Percentiles rank a stretch among this genome's conserved stretches.
These are phyloP conservation scores for Archips xylosteana DNA, from an alignment of 2,888 invertebrate genomes.

Conservation along the genomic window DNA sequence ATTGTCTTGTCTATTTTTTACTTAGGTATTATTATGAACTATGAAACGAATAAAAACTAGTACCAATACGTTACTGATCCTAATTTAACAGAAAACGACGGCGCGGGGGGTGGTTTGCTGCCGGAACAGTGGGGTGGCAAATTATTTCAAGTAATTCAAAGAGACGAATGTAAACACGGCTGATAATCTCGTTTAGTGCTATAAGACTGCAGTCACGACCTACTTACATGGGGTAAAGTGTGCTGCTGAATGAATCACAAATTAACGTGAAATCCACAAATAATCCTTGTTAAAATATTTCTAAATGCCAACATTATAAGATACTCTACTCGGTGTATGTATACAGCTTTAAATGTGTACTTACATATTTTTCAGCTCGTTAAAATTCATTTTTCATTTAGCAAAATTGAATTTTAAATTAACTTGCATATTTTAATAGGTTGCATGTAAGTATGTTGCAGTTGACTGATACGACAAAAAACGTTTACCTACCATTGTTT, in stretches of 20 bases:
- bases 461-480: neutral
- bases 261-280: slow-evolving; percentile 49
- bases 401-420: neutral
- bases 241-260: slow-evolving; percentile 64
- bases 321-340: neutral
- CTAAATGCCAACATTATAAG: neutral
- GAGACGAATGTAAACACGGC: slow-evolving; percentile 56
- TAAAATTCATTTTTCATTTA: neutral
- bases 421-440: neutral
- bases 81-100: slow-evolving; percentile 28
- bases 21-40: no score
- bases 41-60: no score
- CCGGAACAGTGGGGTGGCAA: slow-evolving; percentile 17
- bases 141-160: slow-evolving; percentile 46
- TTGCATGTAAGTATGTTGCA: neutral
- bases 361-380: no score
- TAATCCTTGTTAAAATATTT: slow-evolving; percentile 15
- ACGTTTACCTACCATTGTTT: neutral
- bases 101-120: neutral
- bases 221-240: slow-evolving; percentile 54
- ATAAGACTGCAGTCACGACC: slow-evolving; percentile 73
- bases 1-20: no score
- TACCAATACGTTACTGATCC: neutral
- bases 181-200: slow-evolving; percentile 69
- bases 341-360: no score